These are phyloP conservation scores for Antechinus flavipes DNA, from an alignment of 2,113 vertebrate species.

Conservation along the genomic window DNA sequence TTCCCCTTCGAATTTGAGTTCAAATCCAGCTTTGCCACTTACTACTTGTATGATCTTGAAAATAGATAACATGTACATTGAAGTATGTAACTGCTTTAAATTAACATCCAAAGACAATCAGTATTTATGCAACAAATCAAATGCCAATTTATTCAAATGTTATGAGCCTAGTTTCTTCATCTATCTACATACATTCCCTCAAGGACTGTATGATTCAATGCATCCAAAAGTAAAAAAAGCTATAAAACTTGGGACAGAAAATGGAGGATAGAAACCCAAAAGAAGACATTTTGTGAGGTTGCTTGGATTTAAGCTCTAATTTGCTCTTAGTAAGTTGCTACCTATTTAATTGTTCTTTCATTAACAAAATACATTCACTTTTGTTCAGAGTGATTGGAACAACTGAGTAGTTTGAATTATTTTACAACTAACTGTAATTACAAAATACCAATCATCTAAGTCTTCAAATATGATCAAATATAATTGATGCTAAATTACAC, in stretches of 20 bases:
- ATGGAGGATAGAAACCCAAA: not conserved
- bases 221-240: not conserved
- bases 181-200: not conserved
- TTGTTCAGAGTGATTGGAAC: not conserved
- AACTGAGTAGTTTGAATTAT: not conserved
- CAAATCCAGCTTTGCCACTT: not conserved
- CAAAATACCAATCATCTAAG: not conserved
- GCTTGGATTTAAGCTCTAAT: not conserved
- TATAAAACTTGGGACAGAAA: not conserved
- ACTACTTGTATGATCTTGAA: not conserved
- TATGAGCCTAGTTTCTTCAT: not conserved
- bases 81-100: not conserved
- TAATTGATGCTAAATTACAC: not conserved
- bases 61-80: not conserved
- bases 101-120: not conserved
- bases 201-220: not conserved
- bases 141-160: not conserved
- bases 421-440: not conserved
- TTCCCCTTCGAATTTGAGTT: not conserved
- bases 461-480: not conserved
- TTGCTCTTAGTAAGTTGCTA: not conserved
- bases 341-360: not conserved
- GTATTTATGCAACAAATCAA: not conserved
- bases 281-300: not conserved
- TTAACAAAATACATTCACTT: not conserved